phyloP scores from a whole-genome alignment of 2,113 vertebrate species.

The Halcyon senegalensis region DNA sequence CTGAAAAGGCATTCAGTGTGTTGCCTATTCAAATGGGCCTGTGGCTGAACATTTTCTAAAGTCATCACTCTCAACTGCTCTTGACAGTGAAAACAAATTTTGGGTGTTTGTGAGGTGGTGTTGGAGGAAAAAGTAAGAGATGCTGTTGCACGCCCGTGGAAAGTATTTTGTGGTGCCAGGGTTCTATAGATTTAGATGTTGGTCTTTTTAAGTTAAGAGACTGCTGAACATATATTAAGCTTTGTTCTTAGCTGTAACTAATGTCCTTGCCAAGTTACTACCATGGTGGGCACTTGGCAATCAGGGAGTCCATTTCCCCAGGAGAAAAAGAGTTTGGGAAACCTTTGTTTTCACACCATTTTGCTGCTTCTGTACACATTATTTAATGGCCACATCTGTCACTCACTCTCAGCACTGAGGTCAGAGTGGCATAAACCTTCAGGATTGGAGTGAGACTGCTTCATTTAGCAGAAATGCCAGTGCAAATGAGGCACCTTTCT shows the following conservation, averaged over 20 bases:
- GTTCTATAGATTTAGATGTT: not conserved
- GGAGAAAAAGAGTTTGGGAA: not conserved
- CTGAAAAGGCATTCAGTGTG: not conserved
- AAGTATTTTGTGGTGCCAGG: not conserved
- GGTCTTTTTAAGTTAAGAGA: not conserved
- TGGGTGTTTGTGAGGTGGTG: not conserved
- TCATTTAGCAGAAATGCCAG: not conserved
- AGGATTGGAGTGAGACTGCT: not conserved
- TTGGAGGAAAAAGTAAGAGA: not conserved
- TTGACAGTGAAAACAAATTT: not conserved
- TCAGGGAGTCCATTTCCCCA: not conserved
- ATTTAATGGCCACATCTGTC: not conserved
- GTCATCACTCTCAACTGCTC: not conserved
- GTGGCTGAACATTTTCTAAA: not conserved
- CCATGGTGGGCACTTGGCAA: rapidly evolving
- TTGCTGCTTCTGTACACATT: not conserved
- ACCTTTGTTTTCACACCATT: not conserved
- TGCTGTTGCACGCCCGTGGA: not conserved
- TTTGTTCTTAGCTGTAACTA: not conserved
- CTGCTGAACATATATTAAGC: not conserved
- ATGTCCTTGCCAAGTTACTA: not conserved
- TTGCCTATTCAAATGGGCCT: not conserved
- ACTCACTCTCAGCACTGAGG: rapidly evolving
- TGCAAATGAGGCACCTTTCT: not conserved
- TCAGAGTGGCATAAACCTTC: not conserved